Evolutionary conservation across 2,113 vertebrate species (phyloP), one percentile per base, ranked within the genome.

Genomic region (Butorides virescens): DNA sequence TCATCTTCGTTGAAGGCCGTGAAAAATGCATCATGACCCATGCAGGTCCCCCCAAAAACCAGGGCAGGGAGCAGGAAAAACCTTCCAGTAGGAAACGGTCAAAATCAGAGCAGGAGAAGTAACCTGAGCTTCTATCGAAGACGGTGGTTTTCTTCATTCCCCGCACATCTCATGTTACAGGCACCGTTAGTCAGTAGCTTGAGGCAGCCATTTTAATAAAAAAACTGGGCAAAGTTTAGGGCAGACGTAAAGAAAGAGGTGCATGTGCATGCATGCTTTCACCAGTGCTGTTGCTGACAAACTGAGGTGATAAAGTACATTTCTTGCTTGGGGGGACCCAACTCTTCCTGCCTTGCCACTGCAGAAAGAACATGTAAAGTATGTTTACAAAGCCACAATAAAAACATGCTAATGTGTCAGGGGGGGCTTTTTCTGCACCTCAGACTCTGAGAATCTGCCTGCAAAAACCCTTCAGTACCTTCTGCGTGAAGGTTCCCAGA

Each of bases 341-440:
- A 47, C 36, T 59, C 59, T 90, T 25, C n/a, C 66, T 5, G 2
- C 6, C 68, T 88, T 91, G 67, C 70, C 16, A 47, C 46, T 76
- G 22, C 39, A 82, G 55, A 86, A 88, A 79, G 62, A 87, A 92
- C 76, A 85, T 17, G 26, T 30, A 92, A 91, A 96, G 82, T 56
- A 68, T 3, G 5, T 66, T 52, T 72, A n/a, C 36, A 79, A 94
- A 97, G 27, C 94, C 95, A 96, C 96, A 97, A 95, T n/a, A 97
- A 87, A 96, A 94, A 49, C 62, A 93, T 90, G 87, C 36, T 95
- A 90, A 96, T 95, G 5, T 50, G 15, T 76, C 22, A 8, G 53
- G 32, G 63, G 77, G 77, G 42, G 6, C 39, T 42, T 62, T 52
- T 73, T 53, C 84, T 92, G 93, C 42, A 34, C 62, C 88, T 90